Base-by-base conservation (phyloP, 2,113 vertebrate genomes). In the Scophthalmus maximus region DNA sequence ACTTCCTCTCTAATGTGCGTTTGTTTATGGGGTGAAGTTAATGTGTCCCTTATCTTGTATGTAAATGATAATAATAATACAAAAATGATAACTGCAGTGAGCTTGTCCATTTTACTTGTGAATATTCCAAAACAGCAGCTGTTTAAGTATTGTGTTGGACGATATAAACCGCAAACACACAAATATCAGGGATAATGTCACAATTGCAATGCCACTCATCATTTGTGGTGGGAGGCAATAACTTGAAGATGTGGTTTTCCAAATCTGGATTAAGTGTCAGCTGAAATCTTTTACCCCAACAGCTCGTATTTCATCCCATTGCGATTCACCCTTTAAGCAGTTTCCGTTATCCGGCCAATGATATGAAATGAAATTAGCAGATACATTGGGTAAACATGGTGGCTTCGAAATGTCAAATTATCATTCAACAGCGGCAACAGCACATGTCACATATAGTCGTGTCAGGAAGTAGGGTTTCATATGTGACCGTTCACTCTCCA, bases 61-160 rank as follows among this genome's bases (percentile, higher is more conserved):
- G 30, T 73, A 10, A 42, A 57, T 40, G n/a, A n/a, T n/a, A 65
- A 59, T 44, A 34, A 40, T 7, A 34, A 32, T 32, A 32, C 4
- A 32, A 32, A 6, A 59, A 44, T 12, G 6, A 23, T 50, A 23
- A 57, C 36, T 38, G 36, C 36, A 3, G 10, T 9, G 2, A 9
- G 6, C 36, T 8, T 6, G 36, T 38, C 36, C 10, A 38, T 64
- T n/a, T 51, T 25, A 10, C 34, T 34, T 61, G 34, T 46, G 47
- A 22, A 44, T 8, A 25, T 20, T 73, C 23, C 2, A 8, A 6
- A 2, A 4, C 1, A 0, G 5, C 14, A 38, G 38, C 30, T 32
- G 30, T 32, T 32, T 5, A 38, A 38, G 11, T 12, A 2, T 9
- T 12, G n/a, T 23, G 10, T 23, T 50, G 26, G 26, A 57, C 20